phyloP scores from a whole-genome alignment of 2,797 vertebrate species.

The Micrastur ruficollis region DNA sequence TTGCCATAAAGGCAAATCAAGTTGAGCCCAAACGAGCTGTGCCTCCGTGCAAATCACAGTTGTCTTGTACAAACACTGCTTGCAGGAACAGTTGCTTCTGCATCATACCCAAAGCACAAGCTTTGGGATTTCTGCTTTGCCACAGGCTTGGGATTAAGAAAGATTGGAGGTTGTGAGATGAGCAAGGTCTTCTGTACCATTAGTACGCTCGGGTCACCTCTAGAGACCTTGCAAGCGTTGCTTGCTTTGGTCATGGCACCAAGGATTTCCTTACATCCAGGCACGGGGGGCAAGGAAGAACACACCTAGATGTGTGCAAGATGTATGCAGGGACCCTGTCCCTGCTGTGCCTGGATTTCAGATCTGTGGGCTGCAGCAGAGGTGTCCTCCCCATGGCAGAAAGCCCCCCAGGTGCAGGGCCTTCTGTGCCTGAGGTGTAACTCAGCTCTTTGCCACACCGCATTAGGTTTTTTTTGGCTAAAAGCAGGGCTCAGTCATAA shows the following conservation, averaged over 20 bases:
- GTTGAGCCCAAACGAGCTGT: background rate
- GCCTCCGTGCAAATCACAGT: background rate
- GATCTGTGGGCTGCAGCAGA: background rate
- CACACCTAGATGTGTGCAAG: rapidly evolving
- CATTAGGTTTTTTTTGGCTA: background rate
- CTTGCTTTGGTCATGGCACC: background rate
- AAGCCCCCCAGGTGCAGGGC: background rate
- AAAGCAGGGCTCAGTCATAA: background rate
- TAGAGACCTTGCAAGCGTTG: background rate
- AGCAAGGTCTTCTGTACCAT: background rate
- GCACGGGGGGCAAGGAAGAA: background rate
- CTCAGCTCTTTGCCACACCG: background rate
- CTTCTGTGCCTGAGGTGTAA: background rate
- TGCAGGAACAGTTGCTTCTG: background rate
- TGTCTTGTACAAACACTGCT: background rate
- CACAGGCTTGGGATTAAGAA: background rate
- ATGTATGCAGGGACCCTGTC: rapidly evolving
- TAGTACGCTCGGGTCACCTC: rapidly evolving
- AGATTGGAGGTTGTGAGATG: background rate
- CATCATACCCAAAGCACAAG: background rate
- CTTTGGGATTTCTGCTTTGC: background rate
- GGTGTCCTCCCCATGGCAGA: background rate
- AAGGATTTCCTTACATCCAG: background rate
- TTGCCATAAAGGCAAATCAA: background rate
- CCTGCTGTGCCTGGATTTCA: background rate